Percentiles rank a stretch among this genome's conserved stretches.
These are phyloP conservation scores for Ephestia elutella DNA, from an alignment of 1,140 invertebrate species.

Conservation along the genomic window DNA sequence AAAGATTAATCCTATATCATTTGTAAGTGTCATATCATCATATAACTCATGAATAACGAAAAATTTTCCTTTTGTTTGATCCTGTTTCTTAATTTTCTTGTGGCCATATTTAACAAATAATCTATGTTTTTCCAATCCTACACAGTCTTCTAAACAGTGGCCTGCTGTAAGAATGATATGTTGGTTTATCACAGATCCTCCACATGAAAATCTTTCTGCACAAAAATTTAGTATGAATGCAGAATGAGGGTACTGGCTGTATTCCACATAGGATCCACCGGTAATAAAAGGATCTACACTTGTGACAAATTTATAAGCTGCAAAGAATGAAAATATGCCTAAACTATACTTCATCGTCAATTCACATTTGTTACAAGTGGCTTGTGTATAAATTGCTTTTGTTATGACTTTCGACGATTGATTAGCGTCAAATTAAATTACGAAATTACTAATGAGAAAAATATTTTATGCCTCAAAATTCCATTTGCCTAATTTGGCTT, in stretches of 20 bases:
- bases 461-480: too few relatives aligned
- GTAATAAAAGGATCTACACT: constrained; percentile 12
- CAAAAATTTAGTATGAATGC: neutral
- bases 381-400: too few relatives aligned
- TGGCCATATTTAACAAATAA: neutral
- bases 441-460: too few relatives aligned
- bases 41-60: constrained; percentile 12
- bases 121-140: neutral
- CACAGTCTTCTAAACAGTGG: constrained; percentile 13
- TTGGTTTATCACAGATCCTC: constrained; percentile 19
- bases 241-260: constrained; percentile 12
- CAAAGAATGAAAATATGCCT: neutral
- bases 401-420: too few relatives aligned
- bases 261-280: constrained; percentile 6
- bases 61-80: neutral
- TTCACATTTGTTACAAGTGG: too few relatives aligned
- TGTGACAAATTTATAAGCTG: neutral
- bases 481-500: too few relatives aligned
- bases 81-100: neutral
- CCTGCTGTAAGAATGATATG: constrained; percentile 18
- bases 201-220: constrained; percentile 10
- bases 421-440: too few relatives aligned
- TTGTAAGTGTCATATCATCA: neutral
- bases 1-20: constrained; percentile 12
- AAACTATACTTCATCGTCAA: neutral